Conservation (phyloP, 2,797 vertebrate species). For the Pangasius djambal region DNA sequence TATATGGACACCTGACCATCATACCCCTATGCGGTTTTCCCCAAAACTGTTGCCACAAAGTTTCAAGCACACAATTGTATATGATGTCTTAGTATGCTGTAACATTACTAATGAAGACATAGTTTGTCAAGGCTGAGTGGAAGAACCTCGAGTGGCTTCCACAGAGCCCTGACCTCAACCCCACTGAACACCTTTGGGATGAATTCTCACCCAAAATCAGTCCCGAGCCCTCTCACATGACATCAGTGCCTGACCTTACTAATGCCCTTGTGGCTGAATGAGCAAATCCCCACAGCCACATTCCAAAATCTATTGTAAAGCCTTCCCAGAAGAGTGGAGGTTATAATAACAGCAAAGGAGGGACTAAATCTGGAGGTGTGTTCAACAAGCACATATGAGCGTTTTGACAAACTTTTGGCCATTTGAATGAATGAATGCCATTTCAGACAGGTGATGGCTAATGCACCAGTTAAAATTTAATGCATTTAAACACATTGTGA, state of each 20-base stretch:
- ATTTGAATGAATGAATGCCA: not conserved
- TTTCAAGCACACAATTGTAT: not conserved
- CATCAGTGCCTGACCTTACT: not conserved
- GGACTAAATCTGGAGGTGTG: not conserved
- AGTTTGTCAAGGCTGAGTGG: not conserved
- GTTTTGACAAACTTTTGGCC: not conserved
- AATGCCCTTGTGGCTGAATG: not conserved
- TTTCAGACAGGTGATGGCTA: not conserved
- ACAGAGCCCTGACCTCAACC: not conserved
- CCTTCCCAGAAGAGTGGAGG: not conserved
- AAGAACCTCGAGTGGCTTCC: not conserved
- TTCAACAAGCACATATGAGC: not conserved
- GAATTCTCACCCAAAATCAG: too few relatives aligned
- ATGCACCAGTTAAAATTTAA: not conserved
- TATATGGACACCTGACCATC: not conserved
- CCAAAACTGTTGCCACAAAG: not conserved
- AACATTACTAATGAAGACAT: not conserved
- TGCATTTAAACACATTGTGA: not conserved
- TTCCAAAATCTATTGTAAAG: not conserved
- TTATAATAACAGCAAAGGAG: not conserved
- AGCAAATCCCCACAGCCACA: not conserved
- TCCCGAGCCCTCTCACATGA: too few relatives aligned
- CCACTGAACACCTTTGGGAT: not conserved
- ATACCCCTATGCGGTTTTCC: not conserved
- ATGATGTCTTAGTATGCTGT: too few relatives aligned